Base-by-base conservation (phyloP, 2,888 invertebrate species). In the Podabrus alpinus region DNA sequence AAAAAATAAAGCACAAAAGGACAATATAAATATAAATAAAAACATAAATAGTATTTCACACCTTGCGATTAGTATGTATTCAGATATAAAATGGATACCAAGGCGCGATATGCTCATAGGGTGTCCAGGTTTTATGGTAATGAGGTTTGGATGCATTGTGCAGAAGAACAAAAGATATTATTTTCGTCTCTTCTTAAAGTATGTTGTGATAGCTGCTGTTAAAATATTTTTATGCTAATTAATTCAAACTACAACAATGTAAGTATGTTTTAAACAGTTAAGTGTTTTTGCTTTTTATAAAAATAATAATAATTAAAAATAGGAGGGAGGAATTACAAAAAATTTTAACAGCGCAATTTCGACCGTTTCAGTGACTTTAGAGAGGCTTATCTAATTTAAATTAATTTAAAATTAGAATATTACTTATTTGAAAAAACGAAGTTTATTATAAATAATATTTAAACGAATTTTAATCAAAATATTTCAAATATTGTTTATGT, bases 171-270 rank as follows among this genome's bases (percentile, higher is more conserved):
- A 73, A 75, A 77, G 72, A 73, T 74, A 79, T 77, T 79, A 79
- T 79, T 79, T 77, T 78, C 77, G 79, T 75, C 78, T 76, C 78
- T 78, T 78, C 77, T 78, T 74, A n/a, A 45, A 45, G 73, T 78
- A 72, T 79, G 78, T 78, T 79, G 74, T 79, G 77, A 78, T 79
- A 79, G 78, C 77, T 77, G 78, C 68, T 68, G 76, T 73, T 76
- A 78, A 78, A 79, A 79, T 79, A 77, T 71, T 75, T 79, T 79
- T 79, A 79, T 79, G 79, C 75, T 78, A 79, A 79, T 79, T 78
- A 76, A 74, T 78, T 78, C 19, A 19, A 64, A 64, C 13, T 13
- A 17, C 17, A 64, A 64, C 21, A 19, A 19, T 64, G 62, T 19
- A 17, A 19, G 13, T 25, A 66, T 62, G 68, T 64, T 74, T 72